These are phyloP conservation scores for Murina feae DNA, from an alignment of 2,113 vertebrate species.

Conservation along the genomic window DNA sequence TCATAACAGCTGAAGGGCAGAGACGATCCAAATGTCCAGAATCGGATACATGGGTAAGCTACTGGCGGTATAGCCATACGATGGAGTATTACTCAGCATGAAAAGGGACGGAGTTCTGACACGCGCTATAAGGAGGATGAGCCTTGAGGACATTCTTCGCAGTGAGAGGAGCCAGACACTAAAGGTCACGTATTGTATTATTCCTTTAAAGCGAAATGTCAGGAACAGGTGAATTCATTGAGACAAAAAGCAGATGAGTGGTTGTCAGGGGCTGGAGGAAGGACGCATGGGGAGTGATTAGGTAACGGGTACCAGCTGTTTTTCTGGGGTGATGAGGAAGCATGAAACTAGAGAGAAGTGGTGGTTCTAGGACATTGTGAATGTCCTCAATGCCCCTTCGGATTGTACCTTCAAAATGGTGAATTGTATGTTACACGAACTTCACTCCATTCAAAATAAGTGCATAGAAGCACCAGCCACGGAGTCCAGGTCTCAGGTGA, in stretches of 20 bases:
- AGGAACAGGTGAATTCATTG: not conserved
- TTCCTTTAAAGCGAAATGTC: not conserved
- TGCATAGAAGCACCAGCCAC: not conserved
- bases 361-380: fast-evolving
- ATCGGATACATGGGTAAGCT: fast-evolving
- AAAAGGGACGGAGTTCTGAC: not conserved
- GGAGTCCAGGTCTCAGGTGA: not conserved
- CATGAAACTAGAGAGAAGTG: not conserved
- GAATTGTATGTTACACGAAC: not conserved
- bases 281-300: fast-evolving
- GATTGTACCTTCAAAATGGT: not conserved
- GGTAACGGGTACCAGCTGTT: no score
- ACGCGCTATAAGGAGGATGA: not conserved
- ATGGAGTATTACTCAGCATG: not conserved
- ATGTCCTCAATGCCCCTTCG: not conserved
- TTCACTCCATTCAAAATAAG: not conserved
- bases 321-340: not conserved
- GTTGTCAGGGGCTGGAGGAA: not conserved
- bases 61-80: fast-evolving
- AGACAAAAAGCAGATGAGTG: not conserved
- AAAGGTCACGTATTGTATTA: no score
- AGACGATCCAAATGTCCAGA: not conserved
- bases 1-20: not conserved
- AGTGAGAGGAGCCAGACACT: not conserved
- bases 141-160: not conserved